These are phyloP conservation scores for Caenorhabditis latens DNA, from an alignment of 1,140 invertebrate genomes.

Conservation along the genomic window DNA sequence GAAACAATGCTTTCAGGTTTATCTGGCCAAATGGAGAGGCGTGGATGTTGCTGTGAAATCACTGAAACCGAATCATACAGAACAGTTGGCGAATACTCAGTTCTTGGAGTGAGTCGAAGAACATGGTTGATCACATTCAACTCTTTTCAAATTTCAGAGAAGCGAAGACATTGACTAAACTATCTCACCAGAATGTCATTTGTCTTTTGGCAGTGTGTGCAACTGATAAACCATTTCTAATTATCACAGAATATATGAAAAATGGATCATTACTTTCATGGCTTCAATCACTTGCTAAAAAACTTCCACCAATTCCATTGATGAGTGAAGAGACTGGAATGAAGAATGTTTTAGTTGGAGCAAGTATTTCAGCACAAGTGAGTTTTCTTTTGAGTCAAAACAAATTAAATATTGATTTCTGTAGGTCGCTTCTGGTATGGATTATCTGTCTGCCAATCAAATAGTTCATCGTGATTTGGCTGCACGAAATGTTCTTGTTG, in stretches of 20 bases:
- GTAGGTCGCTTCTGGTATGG: constrained; percentile 35
- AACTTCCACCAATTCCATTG: constrained; percentile 3
- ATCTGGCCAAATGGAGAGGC: constrained; percentile 19
- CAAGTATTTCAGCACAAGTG: constrained; percentile 41
- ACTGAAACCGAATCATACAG: constrained; percentile 24
- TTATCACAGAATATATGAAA: constrained; percentile 27
- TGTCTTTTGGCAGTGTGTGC: constrained; percentile 15
- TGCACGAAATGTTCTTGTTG: constrained; percentile 38
- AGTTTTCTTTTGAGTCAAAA: neutral
- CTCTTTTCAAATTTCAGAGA: neutral
- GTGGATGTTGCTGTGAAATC: constrained; percentile 29
- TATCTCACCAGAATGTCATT: constrained; percentile 24
- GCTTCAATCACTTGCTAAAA: constrained; percentile 29
- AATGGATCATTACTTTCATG: constrained; percentile 29
- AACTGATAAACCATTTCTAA: constrained; percentile 10
- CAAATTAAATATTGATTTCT: neutral
- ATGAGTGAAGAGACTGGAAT: constrained; percentile 10
- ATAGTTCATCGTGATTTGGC: constrained; percentile 40
- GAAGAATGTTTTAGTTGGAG: constrained; percentile 41
- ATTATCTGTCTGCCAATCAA: constrained; percentile 26
- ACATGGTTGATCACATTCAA: neutral
- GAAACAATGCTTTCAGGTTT: neutral
- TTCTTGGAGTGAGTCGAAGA: constrained; percentile 18
- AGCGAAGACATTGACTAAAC: constrained; percentile 15
- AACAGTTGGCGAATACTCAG: constrained; percentile 21